These are phyloP conservation scores for Tragelaphus scriptus DNA, from an alignment of 2,113 vertebrate genomes.

Conservation along the genomic window DNA sequence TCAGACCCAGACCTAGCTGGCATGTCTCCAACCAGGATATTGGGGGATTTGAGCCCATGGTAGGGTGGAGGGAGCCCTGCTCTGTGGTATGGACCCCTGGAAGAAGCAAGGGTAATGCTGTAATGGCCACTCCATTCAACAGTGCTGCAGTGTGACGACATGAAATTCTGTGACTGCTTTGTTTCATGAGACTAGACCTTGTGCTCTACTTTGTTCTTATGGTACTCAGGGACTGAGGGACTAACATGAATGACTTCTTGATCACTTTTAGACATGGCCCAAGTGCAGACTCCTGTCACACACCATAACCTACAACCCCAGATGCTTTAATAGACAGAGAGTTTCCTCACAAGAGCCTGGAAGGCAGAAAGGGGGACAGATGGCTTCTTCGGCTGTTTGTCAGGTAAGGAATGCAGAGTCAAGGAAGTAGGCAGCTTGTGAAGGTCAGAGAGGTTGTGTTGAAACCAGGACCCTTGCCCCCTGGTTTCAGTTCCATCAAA, in stretches of 20 bases:
- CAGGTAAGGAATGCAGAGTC: neutral
- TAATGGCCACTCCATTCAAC: slow-evolving; percentile 48
- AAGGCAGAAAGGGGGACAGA: neutral
- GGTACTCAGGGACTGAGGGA: neutral
- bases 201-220: neutral
- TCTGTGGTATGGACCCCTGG: neutral
- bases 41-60: neutral
- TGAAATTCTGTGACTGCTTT: neutral
- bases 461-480: neutral
- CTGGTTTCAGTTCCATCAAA: neutral
- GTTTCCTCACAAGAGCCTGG: neutral
- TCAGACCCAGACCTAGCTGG: neutral
- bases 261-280: neutral
- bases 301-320: neutral
- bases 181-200: neutral
- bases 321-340: neutral
- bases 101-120: neutral
- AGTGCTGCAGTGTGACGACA: neutral
- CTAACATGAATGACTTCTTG: neutral
- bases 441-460: neutral
- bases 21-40: neutral
- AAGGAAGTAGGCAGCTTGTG: neutral
- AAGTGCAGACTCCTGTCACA: neutral
- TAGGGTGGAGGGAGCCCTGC: neutral
- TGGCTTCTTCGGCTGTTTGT: neutral